Evolutionary conservation across 2,797 vertebrate genomes (phyloP).

Genomic region (Cyclopterus lumpus): DNA sequence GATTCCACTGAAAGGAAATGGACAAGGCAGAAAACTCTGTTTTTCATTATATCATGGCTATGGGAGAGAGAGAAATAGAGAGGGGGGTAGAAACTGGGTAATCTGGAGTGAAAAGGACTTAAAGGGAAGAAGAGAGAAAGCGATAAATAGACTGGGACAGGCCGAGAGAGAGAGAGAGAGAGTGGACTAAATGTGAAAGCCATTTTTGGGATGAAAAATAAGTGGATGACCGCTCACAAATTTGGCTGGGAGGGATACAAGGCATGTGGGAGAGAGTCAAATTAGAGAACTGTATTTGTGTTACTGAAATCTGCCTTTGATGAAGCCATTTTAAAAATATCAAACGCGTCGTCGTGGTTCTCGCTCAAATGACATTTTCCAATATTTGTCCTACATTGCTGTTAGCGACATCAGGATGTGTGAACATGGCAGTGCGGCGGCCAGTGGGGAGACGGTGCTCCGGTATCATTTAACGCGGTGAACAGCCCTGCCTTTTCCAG

Average conservation of each 20-base stretch:
- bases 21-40: conserved; percentile 38
- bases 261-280: conserved; percentile 42
- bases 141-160: conserved; percentile 12
- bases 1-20: conserved; percentile 60
- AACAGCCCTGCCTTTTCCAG: conserved; percentile 84
- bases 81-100: conserved; percentile 16
- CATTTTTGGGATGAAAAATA: conserved; percentile 59
- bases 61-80: conserved; percentile 43
- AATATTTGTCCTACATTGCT: conserved; percentile 77
- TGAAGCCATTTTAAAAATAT: conserved; percentile 65
- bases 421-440: conserved; percentile 72
- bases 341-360: conserved; percentile 36
- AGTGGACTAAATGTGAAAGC: conserved; percentile 53
- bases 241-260: conserved; percentile 26
- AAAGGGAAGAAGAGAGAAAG: conserved; percentile 29
- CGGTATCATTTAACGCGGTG: conserved; percentile 74
- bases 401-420: conserved; percentile 68
- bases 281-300: conserved; percentile 50
- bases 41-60: conserved; percentile 63
- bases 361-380: conserved; percentile 68
- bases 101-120: conserved; percentile 36
- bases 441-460: conserved; percentile 76
- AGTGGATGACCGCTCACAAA: conserved; percentile 68
- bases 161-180: conserved; percentile 8
- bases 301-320: conserved; percentile 49